Evolutionary conservation across 2,888 invertebrate species (phyloP).

Genomic region (Sepiola atlantica): DNA sequence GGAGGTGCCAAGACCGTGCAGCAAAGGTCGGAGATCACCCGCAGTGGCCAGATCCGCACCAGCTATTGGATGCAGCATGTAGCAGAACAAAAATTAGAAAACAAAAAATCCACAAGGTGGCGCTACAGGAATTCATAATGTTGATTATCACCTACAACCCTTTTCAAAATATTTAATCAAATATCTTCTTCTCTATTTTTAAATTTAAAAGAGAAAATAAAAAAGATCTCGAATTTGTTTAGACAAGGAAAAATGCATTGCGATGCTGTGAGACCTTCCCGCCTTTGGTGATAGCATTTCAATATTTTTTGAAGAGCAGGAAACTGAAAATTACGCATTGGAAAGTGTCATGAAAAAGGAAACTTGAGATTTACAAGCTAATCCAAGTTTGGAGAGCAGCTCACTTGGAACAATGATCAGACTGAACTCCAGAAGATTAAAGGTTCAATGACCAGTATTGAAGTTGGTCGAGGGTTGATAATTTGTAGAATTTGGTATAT

Average conservation of each 20-base stretch:
- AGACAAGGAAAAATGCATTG: background rate
- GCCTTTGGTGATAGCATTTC: background rate
- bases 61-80: background rate
- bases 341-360: background rate
- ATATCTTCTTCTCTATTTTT: background rate
- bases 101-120: background rate
- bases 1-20: background rate
- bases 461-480: no score
- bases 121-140: slow-evolving; percentile 18
- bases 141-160: slow-evolving; percentile 1
- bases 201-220: background rate
- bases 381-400: background rate
- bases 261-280: no score
- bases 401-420: background rate
- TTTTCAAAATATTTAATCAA: background rate
- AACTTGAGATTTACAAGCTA: background rate
- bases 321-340: background rate
- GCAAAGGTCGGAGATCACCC: background rate
- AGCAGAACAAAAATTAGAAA: background rate
- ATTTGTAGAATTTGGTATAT: no score
- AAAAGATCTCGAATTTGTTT: background rate
- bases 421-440: background rate
- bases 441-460: background rate
- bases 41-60: background rate
- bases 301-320: background rate